Percentiles rank a stretch among this genome's conserved stretches.
Evolutionary conservation across 2,888 invertebrate genomes (phyloP).

Genomic region (Tupiocoris notatus): DNA sequence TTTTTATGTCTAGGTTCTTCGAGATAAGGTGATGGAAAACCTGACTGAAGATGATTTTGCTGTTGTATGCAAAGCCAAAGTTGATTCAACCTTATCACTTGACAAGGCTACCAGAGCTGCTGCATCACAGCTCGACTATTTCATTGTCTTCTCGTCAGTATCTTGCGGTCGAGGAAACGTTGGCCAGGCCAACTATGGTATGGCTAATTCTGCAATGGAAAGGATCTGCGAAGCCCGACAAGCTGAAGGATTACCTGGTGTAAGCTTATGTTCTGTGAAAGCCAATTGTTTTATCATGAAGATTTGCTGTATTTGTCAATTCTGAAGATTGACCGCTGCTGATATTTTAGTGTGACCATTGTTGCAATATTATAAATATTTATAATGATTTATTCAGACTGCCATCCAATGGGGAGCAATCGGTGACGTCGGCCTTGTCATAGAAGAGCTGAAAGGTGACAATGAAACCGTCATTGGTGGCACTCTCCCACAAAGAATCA

Average conservation of each 20-base stretch:
- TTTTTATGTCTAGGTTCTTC: constrained; percentile 58
- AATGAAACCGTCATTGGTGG: constrained; percentile 93
- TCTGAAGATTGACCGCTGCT: too few species aligned
- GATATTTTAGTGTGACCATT: too few species aligned
- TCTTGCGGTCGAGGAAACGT: constrained; percentile 90
- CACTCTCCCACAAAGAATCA: constrained; percentile 92
- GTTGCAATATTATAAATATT: too few species aligned
- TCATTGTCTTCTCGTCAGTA: constrained; percentile 88
- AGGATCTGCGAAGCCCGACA: constrained; percentile 70
- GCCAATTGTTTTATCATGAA: background rate
- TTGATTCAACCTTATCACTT: constrained; percentile 77
- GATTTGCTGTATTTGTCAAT: too few species aligned
- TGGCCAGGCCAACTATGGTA: constrained; percentile 87
- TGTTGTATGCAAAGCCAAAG: constrained; percentile 80
- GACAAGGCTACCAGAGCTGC: constrained; percentile 75
- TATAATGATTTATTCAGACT: constrained; percentile 54
- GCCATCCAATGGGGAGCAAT: constrained; percentile 99
- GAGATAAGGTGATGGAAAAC: constrained; percentile 85
- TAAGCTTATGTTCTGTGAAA: constrained; percentile 22
- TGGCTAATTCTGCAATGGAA: constrained; percentile 70
- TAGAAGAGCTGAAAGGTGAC: constrained; percentile 84
- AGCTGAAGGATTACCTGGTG: constrained; percentile 54
- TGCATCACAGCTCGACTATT: constrained; percentile 71
- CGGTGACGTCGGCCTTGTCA: constrained; percentile 91
- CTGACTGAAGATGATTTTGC: constrained; percentile 77